Base-by-base conservation (phyloP, 2,888 invertebrate genomes). In the Campoplex nolae region DNA sequence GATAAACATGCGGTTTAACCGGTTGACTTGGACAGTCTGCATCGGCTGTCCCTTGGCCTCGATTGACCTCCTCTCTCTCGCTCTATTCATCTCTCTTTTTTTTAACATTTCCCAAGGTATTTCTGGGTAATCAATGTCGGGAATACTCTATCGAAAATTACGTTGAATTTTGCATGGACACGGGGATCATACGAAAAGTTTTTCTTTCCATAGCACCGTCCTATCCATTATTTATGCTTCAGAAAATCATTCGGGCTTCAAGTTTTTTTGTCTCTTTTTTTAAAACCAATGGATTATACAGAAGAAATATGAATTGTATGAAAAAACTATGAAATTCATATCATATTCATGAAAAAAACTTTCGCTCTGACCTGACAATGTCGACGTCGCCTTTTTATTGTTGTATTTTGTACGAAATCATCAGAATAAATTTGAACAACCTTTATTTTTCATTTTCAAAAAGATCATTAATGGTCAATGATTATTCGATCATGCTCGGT, bases 1-100 rank as follows among this genome's bases (percentile, higher is more conserved):
- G 90, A 90, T 91, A 93, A 93, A 90, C 92, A 93, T 93, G 93
- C 89, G 93, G 93, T 93, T 89, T 92, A 90, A 93, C 93, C 93
- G 93, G 93, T 93, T 92, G 90, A 90, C 89, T 90, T 89, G 86
- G 89, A 89, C 90, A 90, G 89, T 89, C 91, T 88, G 90, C 88
- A 88, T 91, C 86, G 90, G 86, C 85, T 83, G 35, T 83, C 86
- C 75, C 83, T 79, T 45, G 58, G 80, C 76, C 73, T 51, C 67
- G 45, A 51, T 28, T 71, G 28, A 32, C 78, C 62, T 65, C 42
- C 48, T 48, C 71, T 68, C 23, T 3, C 62, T 58, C 58, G 6
- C 13, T 56, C 71, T 71, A 38, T 51, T 74, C 42, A 68, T 45
- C 56, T 48, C 71, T 62, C 35, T 11, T 48, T 58, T 9, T 51